A percentile compares a stretch with the other conserved stretches of the same genome.
Evolutionary conservation across 2,113 vertebrate species (phyloP).

Genomic region (Tretioscincus oriximinensis): DNA sequence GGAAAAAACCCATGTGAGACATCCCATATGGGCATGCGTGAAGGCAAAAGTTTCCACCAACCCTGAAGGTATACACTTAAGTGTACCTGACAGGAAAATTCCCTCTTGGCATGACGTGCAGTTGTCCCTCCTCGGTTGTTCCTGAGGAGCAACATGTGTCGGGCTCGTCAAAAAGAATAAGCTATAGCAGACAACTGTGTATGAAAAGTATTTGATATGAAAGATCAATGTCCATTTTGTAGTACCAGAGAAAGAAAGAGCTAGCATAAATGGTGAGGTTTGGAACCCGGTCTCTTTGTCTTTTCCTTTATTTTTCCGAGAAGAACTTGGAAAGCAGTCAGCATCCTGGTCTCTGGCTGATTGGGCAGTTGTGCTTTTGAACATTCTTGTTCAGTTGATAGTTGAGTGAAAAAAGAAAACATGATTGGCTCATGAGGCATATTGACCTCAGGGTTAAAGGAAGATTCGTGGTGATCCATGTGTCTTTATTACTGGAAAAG

Average conservation of each 20-base stretch:
- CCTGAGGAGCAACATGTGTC: background rate
- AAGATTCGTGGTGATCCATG: background rate
- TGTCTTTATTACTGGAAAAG: background rate
- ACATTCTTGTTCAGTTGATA: background rate
- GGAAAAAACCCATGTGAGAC: no score
- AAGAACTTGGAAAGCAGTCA: background rate
- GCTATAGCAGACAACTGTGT: background rate
- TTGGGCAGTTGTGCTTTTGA: background rate
- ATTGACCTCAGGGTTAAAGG: no score
- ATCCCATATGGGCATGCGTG: background rate
- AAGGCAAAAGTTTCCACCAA: background rate
- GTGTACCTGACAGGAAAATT: background rate
- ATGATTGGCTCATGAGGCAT: background rate
- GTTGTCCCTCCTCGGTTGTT: no score
- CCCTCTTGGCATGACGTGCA: background rate
- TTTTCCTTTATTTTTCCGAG: background rate
- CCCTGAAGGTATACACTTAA: background rate
- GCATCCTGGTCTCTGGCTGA: background rate
- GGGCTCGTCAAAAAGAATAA: background rate
- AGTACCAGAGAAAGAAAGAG: background rate
- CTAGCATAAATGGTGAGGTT: background rate
- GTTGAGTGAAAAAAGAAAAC: background rate
- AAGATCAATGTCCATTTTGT: background rate
- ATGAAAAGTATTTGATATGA: background rate
- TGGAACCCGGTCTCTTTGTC: background rate